Evolutionary conservation across 2,888 invertebrate genomes (phyloP), one percentile per base, ranked within the genome.

Genomic region (Eudemis profundana): DNA sequence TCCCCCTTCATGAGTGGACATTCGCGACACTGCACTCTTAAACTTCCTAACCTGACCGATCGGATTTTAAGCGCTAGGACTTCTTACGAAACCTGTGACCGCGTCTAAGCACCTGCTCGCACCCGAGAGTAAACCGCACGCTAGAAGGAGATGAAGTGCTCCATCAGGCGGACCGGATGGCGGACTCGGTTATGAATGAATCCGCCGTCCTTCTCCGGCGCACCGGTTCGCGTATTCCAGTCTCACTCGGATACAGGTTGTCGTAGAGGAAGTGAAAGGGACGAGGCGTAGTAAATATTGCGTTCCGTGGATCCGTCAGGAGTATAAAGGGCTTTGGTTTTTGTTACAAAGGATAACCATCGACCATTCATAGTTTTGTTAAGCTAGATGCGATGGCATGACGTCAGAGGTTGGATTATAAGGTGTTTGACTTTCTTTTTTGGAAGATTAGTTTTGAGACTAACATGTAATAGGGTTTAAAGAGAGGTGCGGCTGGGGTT

Each of bases 241-340:
- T 88, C 89, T 86, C 89, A 76, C 78, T 89, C 85, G 73, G 70
- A 71, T 85, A 74, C 89, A 88, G 87, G 91, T 90, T 90, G 91
- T 88, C 90, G 84, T 86, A 85, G 85, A 91, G 92, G 92, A 91
- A 92, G 92, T 90, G 92, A 92, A 90, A 91, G 92, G 91, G 92
- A 89, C 91, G 82, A 85, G 88, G 82, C 85, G 91, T 92, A 92
- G 92, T 92, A 91, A 91, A 92, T 89, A 92, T 91, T 89, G 92
- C 85, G 86, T 79, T 86, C 80, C 74, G 80, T 84, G 81, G 82
- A 83, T 79, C 82, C 80, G 77, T 75, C 82, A 81, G 81, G 87
- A 86, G 85, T 85, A 81, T 80, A 85, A 84, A 85, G 84, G 82
- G 78, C 81, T 82, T 81, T 73, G 78, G 82, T 89, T 86, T 89